Evolutionary conservation across 92 coral and sea anemone genomes (phyloP).

Genomic region (Diadumene lineata): DNA sequence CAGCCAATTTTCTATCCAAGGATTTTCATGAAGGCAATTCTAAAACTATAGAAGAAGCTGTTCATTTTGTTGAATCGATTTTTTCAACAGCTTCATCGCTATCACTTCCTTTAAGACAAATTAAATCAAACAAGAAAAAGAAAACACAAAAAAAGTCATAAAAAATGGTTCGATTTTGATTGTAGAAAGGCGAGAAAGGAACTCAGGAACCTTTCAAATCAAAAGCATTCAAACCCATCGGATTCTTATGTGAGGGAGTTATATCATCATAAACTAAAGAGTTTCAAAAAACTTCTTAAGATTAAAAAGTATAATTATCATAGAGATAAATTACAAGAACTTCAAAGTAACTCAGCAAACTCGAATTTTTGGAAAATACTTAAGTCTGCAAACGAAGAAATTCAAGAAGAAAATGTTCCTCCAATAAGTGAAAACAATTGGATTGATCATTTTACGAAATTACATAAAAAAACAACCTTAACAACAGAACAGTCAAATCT

Average conservation of each 20-base stretch:
- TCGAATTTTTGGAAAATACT: conserved; percentile 38
- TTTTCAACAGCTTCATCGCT: conserved; percentile 14
- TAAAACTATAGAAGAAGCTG: conserved; percentile 11
- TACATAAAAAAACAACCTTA: no score
- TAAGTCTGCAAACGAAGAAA: conserved; percentile 42
- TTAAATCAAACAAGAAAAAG: background rate
- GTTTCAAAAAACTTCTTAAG: conserved; percentile 25
- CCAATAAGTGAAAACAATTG: conserved; percentile 35
- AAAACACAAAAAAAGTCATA: conserved; percentile 3
- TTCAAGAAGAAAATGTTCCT: conserved; percentile 13
- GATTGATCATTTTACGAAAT: no score
- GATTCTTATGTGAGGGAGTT: conserved; percentile 15
- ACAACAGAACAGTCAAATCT: no score
- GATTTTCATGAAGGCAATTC: conserved; percentile 4
- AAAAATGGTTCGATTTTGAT: conserved; percentile 32
- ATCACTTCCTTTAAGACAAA: conserved; percentile 6
- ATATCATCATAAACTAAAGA: conserved; percentile 29
- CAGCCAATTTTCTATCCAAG: conserved; percentile 1
- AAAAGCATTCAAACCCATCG: conserved; percentile 30
- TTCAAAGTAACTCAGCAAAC: conserved; percentile 9
- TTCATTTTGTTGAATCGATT: conserved; percentile 20
- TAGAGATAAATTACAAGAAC: conserved; percentile 10
- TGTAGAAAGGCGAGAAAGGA: conserved; percentile 29
- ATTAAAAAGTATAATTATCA: conserved; percentile 24
- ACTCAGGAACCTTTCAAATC: conserved; percentile 31